Base-by-base conservation (phyloP, 1,140 invertebrate species). In the Ctenoplectra terminalis region DNA sequence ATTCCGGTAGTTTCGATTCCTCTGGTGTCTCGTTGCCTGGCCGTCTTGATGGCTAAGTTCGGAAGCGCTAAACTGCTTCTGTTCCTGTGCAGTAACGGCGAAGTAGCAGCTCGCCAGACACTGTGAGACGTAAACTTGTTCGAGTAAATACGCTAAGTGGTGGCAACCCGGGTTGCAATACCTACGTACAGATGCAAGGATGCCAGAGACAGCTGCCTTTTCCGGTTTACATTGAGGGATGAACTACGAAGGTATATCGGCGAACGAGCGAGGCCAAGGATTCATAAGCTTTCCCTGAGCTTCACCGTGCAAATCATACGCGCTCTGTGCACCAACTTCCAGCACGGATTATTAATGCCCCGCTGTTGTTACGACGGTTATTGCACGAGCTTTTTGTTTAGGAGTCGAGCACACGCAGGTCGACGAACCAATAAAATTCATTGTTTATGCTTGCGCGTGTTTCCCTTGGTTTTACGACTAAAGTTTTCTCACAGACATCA, bases 61-160 rank as follows among this genome's bases (percentile, higher is more conserved):
- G n/a, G n/a, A n/a, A 72, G 26, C 52, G 61, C 37, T 50, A 54
- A 79, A 72, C 60, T 37, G 46, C 31, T 46, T 63, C 72, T 61
- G 56, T 64, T 46, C 20, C 71, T 11, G 29, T 31, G 23, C 26
- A 15, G 77, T 29, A 43, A 37, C n/a, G 40, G 40, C 69, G 20
- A 37, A 26, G 13, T 20, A 2, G 37, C n/a, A n/a, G 17, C 66
- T 78, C 26, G 46, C 60, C 66, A 63, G 58, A 72, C 63, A 54
- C 34, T 56, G 15, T 6, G 40, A 60, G 34, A 77, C 60, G 29
- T 40, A 77, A 82, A 79, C 67, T 72, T 82, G 7, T 46, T 23
- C n/a, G 67, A 29, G 75, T 58, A 72, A 72, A 82, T 79, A 66
- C 48, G 66, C 46, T 66, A 82, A 82, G 75, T 79, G 52, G 76